Percentiles rank a stretch among this genome's conserved stretches.
Evolutionary conservation across 2,888 invertebrate species (phyloP).

Genomic region (Autographa pulchrina): DNA sequence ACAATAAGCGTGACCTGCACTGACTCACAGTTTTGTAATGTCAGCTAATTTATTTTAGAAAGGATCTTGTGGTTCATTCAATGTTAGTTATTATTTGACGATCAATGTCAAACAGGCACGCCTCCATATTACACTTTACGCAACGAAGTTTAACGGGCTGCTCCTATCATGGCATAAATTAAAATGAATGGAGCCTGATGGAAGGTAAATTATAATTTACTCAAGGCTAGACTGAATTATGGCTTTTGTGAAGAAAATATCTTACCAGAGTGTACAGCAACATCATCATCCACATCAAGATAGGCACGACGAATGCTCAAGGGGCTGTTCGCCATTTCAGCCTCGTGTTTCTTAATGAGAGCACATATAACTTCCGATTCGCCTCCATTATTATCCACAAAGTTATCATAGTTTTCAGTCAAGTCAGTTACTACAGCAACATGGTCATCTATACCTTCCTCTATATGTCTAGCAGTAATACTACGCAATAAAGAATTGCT

Average conservation of each 20-base stretch:
- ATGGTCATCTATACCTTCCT: slow-evolving; percentile 82
- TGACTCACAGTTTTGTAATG: slow-evolving; percentile 45
- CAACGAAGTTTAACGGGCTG: slow-evolving; percentile 49
- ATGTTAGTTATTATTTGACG: slow-evolving; percentile 56
- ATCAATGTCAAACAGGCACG: slow-evolving; percentile 62
- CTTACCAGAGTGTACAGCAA: slow-evolving; percentile 93
- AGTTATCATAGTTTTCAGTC: slow-evolving; percentile 81
- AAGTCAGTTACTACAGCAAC: slow-evolving; percentile 79
- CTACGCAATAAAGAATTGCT: slow-evolving; percentile 91
- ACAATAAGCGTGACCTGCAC: slow-evolving; percentile 11
- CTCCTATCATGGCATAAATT: slow-evolving; percentile 54
- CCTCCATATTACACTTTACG: slow-evolving; percentile 61
- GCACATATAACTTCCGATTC: slow-evolving; percentile 82
- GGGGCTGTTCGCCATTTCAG: slow-evolving; percentile 81
- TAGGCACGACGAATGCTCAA: slow-evolving; percentile 85
- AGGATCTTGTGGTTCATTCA: slow-evolving; percentile 58
- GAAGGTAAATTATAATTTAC: slow-evolving; percentile 56
- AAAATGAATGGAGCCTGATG: slow-evolving; percentile 46
- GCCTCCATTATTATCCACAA: slow-evolving; percentile 81
- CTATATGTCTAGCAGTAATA: slow-evolving; percentile 86
- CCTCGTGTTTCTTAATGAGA: slow-evolving; percentile 85
- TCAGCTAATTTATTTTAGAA: slow-evolving; percentile 60
- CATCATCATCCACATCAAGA: slow-evolving; percentile 91
- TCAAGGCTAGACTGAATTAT: slow-evolving; percentile 43
- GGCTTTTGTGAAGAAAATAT: slow-evolving; percentile 28